Evolutionary conservation across 2,888 invertebrate genomes (phyloP).

Genomic region (Agriopis marginaria): DNA sequence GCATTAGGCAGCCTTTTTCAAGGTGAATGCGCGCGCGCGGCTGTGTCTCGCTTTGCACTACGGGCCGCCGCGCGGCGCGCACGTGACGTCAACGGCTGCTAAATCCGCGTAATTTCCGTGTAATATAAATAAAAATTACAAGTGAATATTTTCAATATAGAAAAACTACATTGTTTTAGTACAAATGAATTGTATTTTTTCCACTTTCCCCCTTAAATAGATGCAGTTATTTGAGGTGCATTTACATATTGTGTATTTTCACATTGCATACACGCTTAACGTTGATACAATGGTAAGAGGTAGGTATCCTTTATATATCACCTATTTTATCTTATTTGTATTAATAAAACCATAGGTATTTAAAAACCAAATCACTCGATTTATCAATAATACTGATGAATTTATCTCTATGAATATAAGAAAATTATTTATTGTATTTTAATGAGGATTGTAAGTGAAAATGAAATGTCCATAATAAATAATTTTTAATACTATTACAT

Average conservation of each 20-base stretch:
- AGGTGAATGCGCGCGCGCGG: too few species aligned
- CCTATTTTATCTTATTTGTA: conserved; percentile 2
- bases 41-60: too few species aligned
- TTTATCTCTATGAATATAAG: conserved; percentile 37
- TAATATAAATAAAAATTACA: conserved; percentile 1
- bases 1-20: too few species aligned
- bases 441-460: conserved; percentile 37
- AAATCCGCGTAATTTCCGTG: too few species aligned
- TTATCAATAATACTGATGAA: conserved; percentile 38
- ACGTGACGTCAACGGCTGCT: too few species aligned
- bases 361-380: conserved; percentile 30
- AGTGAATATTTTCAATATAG: conserved; percentile 32
- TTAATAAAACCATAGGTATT: conserved; percentile 28
- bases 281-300: neutral
- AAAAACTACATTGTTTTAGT: conserved; percentile 45
- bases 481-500: conserved; percentile 25
- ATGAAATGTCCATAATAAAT: conserved; percentile 37
- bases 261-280: neutral
- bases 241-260: neutral
- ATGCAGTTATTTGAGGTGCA: conserved; percentile 16
- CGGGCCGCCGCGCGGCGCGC: too few species aligned
- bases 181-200: conserved; percentile 45
- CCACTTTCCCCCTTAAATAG: conserved; percentile 13
- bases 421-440: conserved; percentile 56
- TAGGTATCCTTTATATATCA: neutral